These are phyloP conservation scores for Aporrectodea caliginosa DNA, from an alignment of 1,140 invertebrate species.

Conservation along the genomic window DNA sequence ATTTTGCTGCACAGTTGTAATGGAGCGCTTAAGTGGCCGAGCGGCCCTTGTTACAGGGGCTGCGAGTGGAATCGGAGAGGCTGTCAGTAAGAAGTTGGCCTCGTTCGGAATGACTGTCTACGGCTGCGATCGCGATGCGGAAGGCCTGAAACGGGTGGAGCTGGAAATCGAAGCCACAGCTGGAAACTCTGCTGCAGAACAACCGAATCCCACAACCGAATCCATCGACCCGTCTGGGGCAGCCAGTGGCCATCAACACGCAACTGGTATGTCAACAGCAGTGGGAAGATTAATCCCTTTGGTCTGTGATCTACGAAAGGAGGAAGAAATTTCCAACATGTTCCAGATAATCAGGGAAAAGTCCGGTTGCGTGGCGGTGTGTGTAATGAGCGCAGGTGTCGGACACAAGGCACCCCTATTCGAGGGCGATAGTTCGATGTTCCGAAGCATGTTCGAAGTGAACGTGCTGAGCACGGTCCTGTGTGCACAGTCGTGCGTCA, in stretches of 20 bases:
- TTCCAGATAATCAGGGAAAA: not conserved
- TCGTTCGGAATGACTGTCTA: not conserved
- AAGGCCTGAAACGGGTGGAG: not conserved
- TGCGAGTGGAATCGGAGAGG: not conserved
- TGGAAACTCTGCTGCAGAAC: too few relatives aligned
- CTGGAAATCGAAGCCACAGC: not conserved
- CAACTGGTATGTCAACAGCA: not conserved
- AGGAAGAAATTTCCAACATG: not conserved
- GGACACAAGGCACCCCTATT: slow-evolving; percentile 3
- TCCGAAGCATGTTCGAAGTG: slow-evolving; percentile 6
- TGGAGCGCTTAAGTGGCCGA: not conserved
- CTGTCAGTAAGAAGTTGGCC: not conserved
- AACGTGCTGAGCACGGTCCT: slow-evolving; percentile 3
- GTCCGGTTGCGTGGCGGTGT: not conserved
- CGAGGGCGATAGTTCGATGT: not conserved
- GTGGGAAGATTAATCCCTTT: not conserved
- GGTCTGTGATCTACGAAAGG: not conserved
- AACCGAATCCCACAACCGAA: not conserved
- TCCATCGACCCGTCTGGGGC: too few relatives aligned
- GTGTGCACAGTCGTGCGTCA: not conserved
- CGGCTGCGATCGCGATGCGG: not conserved
- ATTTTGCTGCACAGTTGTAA: too few relatives aligned
- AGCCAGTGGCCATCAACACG: too few relatives aligned
- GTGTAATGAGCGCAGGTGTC: not conserved
- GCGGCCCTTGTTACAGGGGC: not conserved